Conservation (phyloP, 2,888 invertebrate genomes). For the Eulithis prunata region DNA sequence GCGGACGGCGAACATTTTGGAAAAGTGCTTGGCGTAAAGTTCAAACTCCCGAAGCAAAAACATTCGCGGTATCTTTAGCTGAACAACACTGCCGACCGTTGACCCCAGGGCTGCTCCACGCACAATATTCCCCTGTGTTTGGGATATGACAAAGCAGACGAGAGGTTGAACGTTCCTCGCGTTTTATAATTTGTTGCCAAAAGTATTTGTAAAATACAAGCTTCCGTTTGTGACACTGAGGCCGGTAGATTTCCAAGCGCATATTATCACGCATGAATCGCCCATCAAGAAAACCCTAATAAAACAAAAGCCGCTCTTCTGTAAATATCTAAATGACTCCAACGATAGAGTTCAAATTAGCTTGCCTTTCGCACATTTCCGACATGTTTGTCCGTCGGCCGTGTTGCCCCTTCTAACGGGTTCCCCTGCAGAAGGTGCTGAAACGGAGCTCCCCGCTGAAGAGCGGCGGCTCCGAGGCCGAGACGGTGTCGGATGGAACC, state of each 20-base stretch:
- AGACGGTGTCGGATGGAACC: constrained; percentile 61
- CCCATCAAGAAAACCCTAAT: constrained; percentile 10
- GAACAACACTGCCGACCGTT: background rate
- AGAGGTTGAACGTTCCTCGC: background rate
- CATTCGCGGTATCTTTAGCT: background rate
- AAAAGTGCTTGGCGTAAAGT: constrained; percentile 19
- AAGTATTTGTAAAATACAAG: constrained; percentile 14
- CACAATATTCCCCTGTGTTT: background rate
- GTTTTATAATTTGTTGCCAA: constrained; percentile 25
- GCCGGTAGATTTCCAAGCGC: constrained; percentile 25
- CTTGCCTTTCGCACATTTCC: constrained; percentile 18
- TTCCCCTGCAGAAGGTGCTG: constrained; percentile 65
- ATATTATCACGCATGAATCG: constrained; percentile 28
- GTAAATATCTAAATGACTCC: background rate
- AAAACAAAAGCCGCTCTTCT: background rate
- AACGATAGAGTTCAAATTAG: background rate
- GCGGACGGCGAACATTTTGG: constrained; percentile 22
- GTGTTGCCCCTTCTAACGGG: background rate
- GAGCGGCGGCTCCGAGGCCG: constrained; percentile 72
- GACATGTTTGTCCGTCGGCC: constrained; percentile 20
- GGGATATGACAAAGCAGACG: background rate
- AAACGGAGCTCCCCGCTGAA: constrained; percentile 71
- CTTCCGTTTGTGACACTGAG: constrained; percentile 30
- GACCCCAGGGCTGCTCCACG: background rate
- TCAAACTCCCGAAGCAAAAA: constrained; percentile 6